Conservation (phyloP, 2,113 vertebrate species). For the Platysteira castanea region DNA sequence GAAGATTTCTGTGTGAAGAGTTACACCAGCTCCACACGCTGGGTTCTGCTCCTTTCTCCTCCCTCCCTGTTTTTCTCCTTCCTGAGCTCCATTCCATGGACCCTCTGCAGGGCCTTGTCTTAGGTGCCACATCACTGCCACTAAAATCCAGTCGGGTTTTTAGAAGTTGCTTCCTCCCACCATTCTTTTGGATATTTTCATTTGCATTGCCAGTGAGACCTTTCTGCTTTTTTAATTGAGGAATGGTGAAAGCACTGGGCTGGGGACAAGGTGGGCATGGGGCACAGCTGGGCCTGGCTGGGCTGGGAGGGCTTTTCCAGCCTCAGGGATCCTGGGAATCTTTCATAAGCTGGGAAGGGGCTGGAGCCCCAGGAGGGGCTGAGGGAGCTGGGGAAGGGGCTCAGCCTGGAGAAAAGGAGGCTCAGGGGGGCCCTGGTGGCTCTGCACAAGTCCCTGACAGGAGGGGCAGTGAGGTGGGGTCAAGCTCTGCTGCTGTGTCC, state of each 20-base stretch:
- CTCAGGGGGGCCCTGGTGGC: neutral
- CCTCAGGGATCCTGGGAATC: neutral
- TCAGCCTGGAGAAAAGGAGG: neutral
- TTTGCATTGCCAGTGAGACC: neutral
- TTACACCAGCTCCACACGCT: neutral
- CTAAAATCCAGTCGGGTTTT: neutral
- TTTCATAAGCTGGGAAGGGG: no score
- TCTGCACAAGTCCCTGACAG: neutral
- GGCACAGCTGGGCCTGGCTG: no score
- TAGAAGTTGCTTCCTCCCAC: neutral
- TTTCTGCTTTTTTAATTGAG: neutral
- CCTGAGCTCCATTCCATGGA: neutral
- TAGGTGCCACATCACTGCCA: neutral
- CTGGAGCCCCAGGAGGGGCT: no score
- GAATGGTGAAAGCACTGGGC: accelerated
- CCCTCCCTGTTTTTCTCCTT: neutral
- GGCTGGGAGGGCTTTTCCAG: no score
- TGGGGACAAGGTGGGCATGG: neutral
- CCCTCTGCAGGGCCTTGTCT: neutral
- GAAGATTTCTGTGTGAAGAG: neutral
- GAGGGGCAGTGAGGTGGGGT: neutral
- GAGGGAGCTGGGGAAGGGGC: neutral
- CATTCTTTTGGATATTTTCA: neutral
- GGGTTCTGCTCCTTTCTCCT: neutral
- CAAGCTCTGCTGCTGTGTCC: accelerated